Base-by-base conservation (phyloP, 1,140 invertebrate species). In the Whitmania pigra region DNA sequence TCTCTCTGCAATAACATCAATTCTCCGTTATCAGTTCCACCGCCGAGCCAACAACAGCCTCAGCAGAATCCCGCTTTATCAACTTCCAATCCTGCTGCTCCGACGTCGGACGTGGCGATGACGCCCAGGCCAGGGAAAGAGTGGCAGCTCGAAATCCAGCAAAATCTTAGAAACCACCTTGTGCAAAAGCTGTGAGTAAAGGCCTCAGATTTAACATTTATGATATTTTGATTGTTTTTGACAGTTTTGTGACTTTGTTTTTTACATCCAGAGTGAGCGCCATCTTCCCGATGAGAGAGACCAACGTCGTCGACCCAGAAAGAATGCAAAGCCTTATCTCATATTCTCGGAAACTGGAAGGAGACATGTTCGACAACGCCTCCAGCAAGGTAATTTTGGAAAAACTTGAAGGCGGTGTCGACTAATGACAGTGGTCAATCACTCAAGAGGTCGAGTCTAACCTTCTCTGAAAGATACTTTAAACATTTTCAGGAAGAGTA, bases 301-400 rank as follows among this genome's bases (percentile, higher is more conserved):
- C 89, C 76, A 91, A 92, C 1, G 89, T 96, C 86, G 87, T 93
- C 72, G 94, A 98, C 80, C 91, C 90, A 80, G 85, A 94, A 76
- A 36, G 49, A 53, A 96, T 99, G 91, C 90, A 93, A 77, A 98
- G 97, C 86, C 85, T 99, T 66, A 92, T 99, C 5, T 89, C 91
- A 0, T 99, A 99, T 83, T 96, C 97, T 53, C 87, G 92, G 74
- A 99, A 98, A 86, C 95, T 99, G 0, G 97, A 99, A 84, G 93
- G 93, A 72, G 95, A 98, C 78, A 99, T 99, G 94, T 99, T 97
- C 80, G 93, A 97, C 83, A 91, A 91, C 87, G 96, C 96, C 0
- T 94, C 94, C 78, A 94, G 92, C 25, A 85, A 90, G 76, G 84
- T 85, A 77, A 79, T 81, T 78, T 29, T 20, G 71, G 43, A 13